phyloP scores from a whole-genome alignment of 2,113 vertebrate species.

The Sula dactylatra region DNA sequence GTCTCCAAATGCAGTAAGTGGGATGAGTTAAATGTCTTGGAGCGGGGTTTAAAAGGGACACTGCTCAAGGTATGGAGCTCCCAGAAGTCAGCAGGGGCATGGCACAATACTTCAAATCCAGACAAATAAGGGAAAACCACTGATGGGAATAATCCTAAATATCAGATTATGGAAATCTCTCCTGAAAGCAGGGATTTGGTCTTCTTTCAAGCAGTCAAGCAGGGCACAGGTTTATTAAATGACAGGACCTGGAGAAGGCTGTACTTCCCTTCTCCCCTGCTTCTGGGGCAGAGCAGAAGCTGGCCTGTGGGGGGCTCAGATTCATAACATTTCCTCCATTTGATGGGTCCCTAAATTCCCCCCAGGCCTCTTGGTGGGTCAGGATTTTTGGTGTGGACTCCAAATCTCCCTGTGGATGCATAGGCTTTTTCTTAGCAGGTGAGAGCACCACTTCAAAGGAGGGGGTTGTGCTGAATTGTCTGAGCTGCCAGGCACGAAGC shows the following conservation, averaged over 20 bases:
- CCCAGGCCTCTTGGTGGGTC: background rate
- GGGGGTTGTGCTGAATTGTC: background rate
- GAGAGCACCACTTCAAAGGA: background rate
- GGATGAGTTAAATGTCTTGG: background rate
- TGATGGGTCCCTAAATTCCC: background rate
- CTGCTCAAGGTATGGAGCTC: background rate
- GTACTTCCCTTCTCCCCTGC: background rate
- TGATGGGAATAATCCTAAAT: background rate
- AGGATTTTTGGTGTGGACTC: background rate
- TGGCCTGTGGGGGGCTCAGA: rapidly evolving
- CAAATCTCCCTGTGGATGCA: background rate
- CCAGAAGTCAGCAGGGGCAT: background rate
- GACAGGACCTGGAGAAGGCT: background rate
- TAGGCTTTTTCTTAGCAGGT: background rate
- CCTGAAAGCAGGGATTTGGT: background rate
- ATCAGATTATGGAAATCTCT: background rate
- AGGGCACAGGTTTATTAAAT: background rate
- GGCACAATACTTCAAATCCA: background rate
- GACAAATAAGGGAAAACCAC: background rate
- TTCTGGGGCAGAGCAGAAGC: background rate
- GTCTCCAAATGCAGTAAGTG: background rate
- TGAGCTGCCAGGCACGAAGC: rapidly evolving
- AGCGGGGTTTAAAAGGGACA: background rate
- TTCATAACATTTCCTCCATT: background rate
- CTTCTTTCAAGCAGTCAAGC: background rate